Evolutionary conservation across 2,888 invertebrate species (phyloP).

Genomic region (Coenonympha glycerion): DNA sequence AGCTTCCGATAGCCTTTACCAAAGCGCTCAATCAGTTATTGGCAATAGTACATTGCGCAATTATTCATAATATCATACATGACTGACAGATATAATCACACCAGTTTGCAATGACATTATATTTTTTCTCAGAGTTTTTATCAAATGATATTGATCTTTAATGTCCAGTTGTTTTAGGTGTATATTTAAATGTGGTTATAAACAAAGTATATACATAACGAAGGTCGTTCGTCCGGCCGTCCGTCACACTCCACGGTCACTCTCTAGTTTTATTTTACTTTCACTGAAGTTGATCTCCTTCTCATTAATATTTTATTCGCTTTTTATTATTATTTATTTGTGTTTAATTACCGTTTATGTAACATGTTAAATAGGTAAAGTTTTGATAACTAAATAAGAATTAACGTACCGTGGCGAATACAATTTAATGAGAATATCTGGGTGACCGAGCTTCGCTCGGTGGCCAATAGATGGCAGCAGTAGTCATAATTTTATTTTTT

Average conservation of each 20-base stretch:
- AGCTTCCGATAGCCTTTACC: neutral
- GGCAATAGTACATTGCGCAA: neutral
- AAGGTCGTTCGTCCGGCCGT: constrained; percentile 37
- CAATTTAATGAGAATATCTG: neutral
- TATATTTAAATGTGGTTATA: constrained; percentile 1
- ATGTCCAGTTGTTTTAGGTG: neutral
- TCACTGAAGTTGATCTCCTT: constrained; percentile 37
- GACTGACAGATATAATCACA: neutral
- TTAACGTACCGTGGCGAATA: neutral
- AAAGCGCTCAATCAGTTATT: neutral
- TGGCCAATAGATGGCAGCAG: too few species aligned
- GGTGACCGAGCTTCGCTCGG: too few species aligned
- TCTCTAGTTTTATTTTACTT: constrained; percentile 38
- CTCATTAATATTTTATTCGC: constrained; percentile 35
- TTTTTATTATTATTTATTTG: constrained; percentile 36
- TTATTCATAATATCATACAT: neutral
- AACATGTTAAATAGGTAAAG: constrained; percentile 11
- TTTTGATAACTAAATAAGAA: neutral
- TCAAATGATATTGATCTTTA: neutral
- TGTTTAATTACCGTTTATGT: constrained; percentile 19
- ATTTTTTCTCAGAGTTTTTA: neutral
- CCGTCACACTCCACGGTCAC: constrained; percentile 43
- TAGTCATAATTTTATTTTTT: too few species aligned
- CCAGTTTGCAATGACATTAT: neutral
- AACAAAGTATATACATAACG: constrained; percentile 18